Evolutionary conservation across 2,888 invertebrate species (phyloP).

Genomic region (Anarsia innoxiella): DNA sequence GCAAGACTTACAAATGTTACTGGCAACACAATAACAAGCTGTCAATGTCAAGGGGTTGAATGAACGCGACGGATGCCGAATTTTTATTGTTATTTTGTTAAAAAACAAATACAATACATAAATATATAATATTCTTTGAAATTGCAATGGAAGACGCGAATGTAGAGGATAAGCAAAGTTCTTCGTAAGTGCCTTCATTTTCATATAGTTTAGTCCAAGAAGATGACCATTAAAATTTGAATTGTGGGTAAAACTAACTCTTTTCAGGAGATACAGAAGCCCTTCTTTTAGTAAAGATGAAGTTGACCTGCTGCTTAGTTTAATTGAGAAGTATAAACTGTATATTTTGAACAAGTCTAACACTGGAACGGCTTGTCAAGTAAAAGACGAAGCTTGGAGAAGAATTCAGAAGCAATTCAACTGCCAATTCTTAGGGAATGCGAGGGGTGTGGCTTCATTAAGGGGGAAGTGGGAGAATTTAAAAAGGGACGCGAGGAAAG

Average conservation of each 20-base stretch:
- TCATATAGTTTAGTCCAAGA: too few species aligned
- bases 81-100: too few species aligned
- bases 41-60: too few species aligned
- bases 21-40: too few species aligned
- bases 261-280: slow-evolving; percentile 39
- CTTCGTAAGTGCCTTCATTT: slow-evolving; percentile 4
- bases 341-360: slow-evolving; percentile 49
- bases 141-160: slow-evolving; percentile 1
- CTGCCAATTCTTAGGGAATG: slow-evolving; percentile 31
- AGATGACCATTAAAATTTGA: too few species aligned
- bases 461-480: slow-evolving; percentile 58
- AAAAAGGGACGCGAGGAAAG: slow-evolving; percentile 40
- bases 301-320: slow-evolving; percentile 37
- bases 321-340: slow-evolving; percentile 47
- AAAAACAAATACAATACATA: too few species aligned
- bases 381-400: slow-evolving; percentile 51
- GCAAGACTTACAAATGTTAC: too few species aligned
- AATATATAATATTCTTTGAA: too few species aligned
- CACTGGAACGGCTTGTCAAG: slow-evolving; percentile 33
- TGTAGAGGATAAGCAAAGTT: background rate
- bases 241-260: too few species aligned
- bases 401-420: slow-evolving; percentile 50
- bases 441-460: slow-evolving; percentile 39
- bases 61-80: too few species aligned
- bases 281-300: slow-evolving; percentile 46